phyloP scores from a whole-genome alignment of 2,888 invertebrate genomes.

The Pseudococcus longispinus region DNA sequence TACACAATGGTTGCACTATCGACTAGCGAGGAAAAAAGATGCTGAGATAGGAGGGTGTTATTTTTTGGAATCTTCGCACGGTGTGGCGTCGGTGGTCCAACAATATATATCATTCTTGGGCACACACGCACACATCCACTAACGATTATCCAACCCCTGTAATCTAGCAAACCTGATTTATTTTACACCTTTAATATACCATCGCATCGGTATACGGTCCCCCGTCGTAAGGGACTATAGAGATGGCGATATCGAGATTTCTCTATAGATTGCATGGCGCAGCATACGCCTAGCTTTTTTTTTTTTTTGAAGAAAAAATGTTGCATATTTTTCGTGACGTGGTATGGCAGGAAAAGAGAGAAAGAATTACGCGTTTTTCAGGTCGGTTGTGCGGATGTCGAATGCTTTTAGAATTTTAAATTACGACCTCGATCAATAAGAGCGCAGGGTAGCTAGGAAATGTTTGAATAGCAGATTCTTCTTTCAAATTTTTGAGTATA shows the following conservation, averaged over 20 bases:
- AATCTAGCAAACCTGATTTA: slow-evolving; percentile 33
- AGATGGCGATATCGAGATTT: neutral
- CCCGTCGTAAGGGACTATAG: neutral
- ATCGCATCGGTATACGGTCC: neutral
- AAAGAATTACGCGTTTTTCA: slow-evolving; percentile 14
- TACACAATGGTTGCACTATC: neutral
- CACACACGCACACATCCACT: neutral
- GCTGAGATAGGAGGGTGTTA: neutral
- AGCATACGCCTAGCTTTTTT: neutral
- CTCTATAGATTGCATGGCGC: neutral
- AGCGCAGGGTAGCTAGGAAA: neutral
- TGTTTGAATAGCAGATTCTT: slow-evolving; percentile 23
- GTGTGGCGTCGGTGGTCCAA: slow-evolving; percentile 35
- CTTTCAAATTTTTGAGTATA: neutral
- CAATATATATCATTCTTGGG: slow-evolving; percentile 38
- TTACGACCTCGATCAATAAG: slow-evolving; percentile 16
- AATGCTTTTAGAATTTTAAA: slow-evolving; percentile 45
- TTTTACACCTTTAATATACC: slow-evolving; percentile 14
- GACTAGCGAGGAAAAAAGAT: neutral
- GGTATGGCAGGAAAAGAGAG: neutral
- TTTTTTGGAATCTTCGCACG: slow-evolving; percentile 43
- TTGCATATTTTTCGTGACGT: neutral
- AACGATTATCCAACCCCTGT: slow-evolving; percentile 29
- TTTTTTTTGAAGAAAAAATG: neutral
- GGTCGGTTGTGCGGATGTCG: slow-evolving; percentile 34